Conservation (phyloP, 2,113 vertebrate species). For the Syrmaticus mikado region DNA sequence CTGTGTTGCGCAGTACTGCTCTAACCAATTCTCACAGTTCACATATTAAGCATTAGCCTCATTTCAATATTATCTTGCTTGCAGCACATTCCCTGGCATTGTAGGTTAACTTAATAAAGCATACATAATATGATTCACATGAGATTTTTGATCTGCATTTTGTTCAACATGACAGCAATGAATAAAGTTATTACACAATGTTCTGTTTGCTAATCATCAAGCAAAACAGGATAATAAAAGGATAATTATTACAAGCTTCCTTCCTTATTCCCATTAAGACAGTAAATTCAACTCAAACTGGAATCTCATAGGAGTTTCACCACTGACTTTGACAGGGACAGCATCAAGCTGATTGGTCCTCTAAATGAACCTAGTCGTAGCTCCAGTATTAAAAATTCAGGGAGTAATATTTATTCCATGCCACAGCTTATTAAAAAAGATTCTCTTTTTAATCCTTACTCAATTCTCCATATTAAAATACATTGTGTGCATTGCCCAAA, state of each 20-base stretch:
- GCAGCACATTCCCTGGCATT: not conserved
- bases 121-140: not conserved
- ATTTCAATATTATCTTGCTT: not conserved
- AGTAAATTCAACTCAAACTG: not conserved
- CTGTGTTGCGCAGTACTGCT: not conserved
- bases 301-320: not conserved
- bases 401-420: not conserved
- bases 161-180: not conserved
- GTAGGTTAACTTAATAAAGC: constrained; percentile 15
- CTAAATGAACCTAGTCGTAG: not conserved
- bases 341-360: not conserved
- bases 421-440: not conserved
- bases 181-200: constrained; percentile 14
- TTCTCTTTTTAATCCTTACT: not conserved
- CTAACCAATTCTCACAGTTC: not conserved
- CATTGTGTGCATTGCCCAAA: not conserved
- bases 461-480: not conserved
- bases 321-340: not conserved
- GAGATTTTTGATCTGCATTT: constrained; percentile 20
- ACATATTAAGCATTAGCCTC: not conserved
- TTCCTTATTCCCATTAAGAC: constrained; percentile 18
- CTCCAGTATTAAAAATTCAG: constrained; percentile 9
- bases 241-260: constrained; percentile 42
- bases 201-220: constrained; percentile 35
- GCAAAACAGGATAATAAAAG: constrained; percentile 37